Base-by-base conservation (phyloP, 2,113 vertebrate genomes). In the Strigops habroptila region DNA sequence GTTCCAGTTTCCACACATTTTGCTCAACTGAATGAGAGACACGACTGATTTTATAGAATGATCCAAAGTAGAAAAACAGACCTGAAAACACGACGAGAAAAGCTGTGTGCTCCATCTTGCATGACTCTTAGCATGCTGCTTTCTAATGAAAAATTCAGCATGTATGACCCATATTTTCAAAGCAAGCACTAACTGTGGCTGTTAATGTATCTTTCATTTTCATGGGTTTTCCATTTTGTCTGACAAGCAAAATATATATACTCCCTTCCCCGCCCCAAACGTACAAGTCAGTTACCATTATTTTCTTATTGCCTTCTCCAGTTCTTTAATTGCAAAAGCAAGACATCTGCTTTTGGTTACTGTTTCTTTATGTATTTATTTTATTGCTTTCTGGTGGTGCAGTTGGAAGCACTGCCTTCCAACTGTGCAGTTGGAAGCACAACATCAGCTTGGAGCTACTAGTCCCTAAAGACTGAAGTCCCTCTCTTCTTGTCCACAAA, bases 271-370 rank as follows among this genome's bases (percentile, higher is more conserved):
- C n/a, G 3, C 3, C 14, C 21, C 21, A 23, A 70, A 52, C 1
- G 14, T 22, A 86, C 23, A 57, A 52, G 25, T 27, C 70, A 49
- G 48, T 64, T 80, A 55, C 64, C 35, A 48, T 67, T 84, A 63
- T 60, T 91, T 92, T 78, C 79, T 83, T 83, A 91, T 11, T 78
- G 51, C 75, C 28, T 88, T 78, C 79, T 95, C 85, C 46, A 78
- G 44, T 24, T 84, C 65, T 86, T 93, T 86, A 94, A 95, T 62
- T 90, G 48, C 67, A 86, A 82, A 90, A 93, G 64, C 76, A 90
- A 83, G 77, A 91, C 90, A 96, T 96, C 92, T 97, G 96, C 80
- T 96, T 95, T 94, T 80, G 75, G 83, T 96, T 96, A 96, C 51
- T 84, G 43, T 30, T 88, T 44, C 65, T 94, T 52, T 90, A 48